Conservation (phyloP, 2,113 vertebrate genomes). For the Ophiodon elongatus region DNA sequence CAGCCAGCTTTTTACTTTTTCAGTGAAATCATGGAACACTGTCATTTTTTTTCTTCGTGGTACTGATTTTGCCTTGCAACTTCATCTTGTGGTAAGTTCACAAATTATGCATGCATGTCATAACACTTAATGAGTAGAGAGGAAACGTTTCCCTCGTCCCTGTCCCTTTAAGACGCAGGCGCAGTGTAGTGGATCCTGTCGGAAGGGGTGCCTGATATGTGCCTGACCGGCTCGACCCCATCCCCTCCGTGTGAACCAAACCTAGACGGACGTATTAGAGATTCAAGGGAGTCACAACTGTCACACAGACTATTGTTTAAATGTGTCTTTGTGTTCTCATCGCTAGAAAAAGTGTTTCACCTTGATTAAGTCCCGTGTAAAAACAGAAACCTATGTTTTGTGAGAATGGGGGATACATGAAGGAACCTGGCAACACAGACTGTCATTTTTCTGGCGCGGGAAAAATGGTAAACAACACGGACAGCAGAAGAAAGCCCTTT, state of each 20-base stretch:
- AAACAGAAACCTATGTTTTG: background rate
- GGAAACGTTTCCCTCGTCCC: background rate
- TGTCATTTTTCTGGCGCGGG: slow-evolving; percentile 65
- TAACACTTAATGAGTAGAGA: too few relatives aligned
- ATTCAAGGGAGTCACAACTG: background rate
- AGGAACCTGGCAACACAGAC: slow-evolving; percentile 52
- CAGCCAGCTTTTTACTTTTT: too few relatives aligned
- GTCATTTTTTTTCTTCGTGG: too few relatives aligned
- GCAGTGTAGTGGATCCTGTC: background rate
- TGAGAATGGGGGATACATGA: slow-evolving; percentile 20
- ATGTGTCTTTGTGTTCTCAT: background rate
- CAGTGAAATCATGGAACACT: too few relatives aligned
- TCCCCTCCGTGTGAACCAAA: background rate
- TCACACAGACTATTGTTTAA: background rate
- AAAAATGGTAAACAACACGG: slow-evolving; percentile 68
- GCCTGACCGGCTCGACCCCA: background rate
- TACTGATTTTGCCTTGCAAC: too few relatives aligned
- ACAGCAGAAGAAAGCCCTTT: slow-evolving; percentile 2
- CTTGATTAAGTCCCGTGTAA: background rate
- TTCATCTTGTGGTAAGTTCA: too few relatives aligned
- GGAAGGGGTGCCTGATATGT: background rate
- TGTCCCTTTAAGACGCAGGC: slow-evolving; percentile 41
- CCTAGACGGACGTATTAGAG: background rate
- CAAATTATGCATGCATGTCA: too few relatives aligned
- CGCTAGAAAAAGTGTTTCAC: background rate